Evolutionary conservation across 1,140 invertebrate genomes (phyloP).

Genomic region (Varroa destructor): DNA sequence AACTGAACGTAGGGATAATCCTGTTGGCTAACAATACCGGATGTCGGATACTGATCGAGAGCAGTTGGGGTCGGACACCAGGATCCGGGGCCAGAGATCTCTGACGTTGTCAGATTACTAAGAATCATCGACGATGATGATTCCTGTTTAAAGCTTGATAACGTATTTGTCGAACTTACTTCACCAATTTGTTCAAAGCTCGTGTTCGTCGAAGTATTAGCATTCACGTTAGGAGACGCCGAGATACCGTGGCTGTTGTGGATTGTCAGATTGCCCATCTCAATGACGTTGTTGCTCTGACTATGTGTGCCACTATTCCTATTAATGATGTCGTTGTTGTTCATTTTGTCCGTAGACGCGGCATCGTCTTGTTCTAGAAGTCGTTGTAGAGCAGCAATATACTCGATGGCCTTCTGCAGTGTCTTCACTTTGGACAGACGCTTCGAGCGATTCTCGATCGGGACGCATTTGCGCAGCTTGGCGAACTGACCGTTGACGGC

Average conservation of each 20-base stretch:
- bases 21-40: no score
- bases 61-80: no score
- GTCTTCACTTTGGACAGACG: conserved; percentile 41
- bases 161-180: background rate
- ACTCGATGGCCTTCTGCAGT: conserved; percentile 40
- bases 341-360: conserved; percentile 27
- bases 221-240: no score
- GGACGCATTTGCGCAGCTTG: conserved; percentile 43
- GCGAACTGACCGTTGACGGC: conserved; percentile 48
- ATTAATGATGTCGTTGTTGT: background rate
- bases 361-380: conserved; percentile 36
- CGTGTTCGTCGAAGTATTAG: background rate
- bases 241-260: no score
- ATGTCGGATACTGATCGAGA: no score
- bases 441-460: conserved; percentile 39
- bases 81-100: no score
- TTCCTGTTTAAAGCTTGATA: background rate
- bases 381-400: conserved; percentile 38
- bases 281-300: background rate
- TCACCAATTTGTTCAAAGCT: conserved; percentile 10
- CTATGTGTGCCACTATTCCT: background rate
- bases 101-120: no score
- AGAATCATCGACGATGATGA: no score
- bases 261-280: no score
- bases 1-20: no score